phyloP scores from a whole-genome alignment of 2,113 vertebrate species.

The Brienomyrus brachyistius region DNA sequence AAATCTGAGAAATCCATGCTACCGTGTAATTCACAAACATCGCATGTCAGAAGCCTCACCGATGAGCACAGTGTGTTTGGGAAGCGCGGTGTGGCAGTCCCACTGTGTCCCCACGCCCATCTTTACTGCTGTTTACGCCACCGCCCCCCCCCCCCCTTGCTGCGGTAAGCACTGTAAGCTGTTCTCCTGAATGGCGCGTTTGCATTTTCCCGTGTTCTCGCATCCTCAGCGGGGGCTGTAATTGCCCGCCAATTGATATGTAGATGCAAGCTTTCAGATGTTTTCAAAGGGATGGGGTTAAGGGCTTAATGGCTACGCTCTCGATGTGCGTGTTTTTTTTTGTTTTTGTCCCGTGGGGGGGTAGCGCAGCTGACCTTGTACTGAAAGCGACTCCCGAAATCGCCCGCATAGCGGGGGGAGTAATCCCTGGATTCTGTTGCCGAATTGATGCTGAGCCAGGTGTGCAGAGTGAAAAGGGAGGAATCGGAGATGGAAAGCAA shows the following conservation, averaged over 20 bases:
- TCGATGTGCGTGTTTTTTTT: constrained; percentile 26
- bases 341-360: constrained; percentile 7
- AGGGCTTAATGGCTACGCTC: constrained; percentile 26
- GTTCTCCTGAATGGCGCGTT: neutral
- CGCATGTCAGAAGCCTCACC: neutral
- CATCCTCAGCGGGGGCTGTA: constrained; percentile 19
- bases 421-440: constrained; percentile 7
- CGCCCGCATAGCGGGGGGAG: constrained; percentile 20
- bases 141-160: neutral
- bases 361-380: constrained; percentile 9
- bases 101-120: neutral
- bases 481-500: neutral
- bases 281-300: constrained; percentile 38
- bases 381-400: constrained; percentile 11
- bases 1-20: neutral
- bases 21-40: neutral
- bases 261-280: constrained; percentile 34
- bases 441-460: neutral
- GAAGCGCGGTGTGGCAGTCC: neutral
- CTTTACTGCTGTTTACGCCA: neutral
- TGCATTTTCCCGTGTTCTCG: neutral
- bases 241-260: constrained; percentile 35
- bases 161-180: neutral
- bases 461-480: neutral
- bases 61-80: neutral